phyloP scores from a whole-genome alignment of 2,888 invertebrate species.

The Synergus gifuensis region DNA sequence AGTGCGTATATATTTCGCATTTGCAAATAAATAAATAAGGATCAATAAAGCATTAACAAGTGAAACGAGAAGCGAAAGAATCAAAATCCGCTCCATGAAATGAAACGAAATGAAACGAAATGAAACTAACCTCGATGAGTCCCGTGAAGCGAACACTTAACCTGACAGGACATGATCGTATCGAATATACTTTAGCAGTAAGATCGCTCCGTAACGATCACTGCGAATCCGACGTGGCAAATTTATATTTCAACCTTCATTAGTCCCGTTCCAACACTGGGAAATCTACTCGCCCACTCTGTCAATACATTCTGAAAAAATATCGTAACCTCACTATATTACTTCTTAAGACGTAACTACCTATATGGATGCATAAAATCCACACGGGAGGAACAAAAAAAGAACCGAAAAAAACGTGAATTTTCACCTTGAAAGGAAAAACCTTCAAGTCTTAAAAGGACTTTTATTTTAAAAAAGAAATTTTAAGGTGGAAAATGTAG shows the following conservation, averaged over 20 bases:
- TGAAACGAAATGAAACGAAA: conserved; percentile 19
- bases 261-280: background rate
- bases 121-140: conserved; percentile 19
- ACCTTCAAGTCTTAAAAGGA: too few relatives aligned
- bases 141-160: conserved; percentile 13
- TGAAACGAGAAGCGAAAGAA: conserved; percentile 33
- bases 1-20: conserved; percentile 15
- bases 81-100: conserved; percentile 12
- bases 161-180: conserved; percentile 40
- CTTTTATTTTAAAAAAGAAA: too few relatives aligned
- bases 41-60: conserved; percentile 41
- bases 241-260: conserved; percentile 40
- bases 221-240: conserved; percentile 18
- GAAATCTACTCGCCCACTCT: conserved; percentile 34
- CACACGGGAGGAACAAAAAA: background rate
- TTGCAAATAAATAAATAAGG: conserved; percentile 41
- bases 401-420: background rate
- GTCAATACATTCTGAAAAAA: conserved; percentile 13
- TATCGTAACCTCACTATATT: conserved; percentile 1
- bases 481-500: too few relatives aligned
- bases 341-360: background rate
- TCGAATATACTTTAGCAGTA: conserved; percentile 38
- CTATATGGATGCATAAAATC: background rate
- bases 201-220: conserved; percentile 26
- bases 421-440: background rate